Percentiles rank a stretch among this genome's conserved stretches.
Evolutionary conservation across 2,113 vertebrate species (phyloP).

Genomic region (Saguinus midas): DNA sequence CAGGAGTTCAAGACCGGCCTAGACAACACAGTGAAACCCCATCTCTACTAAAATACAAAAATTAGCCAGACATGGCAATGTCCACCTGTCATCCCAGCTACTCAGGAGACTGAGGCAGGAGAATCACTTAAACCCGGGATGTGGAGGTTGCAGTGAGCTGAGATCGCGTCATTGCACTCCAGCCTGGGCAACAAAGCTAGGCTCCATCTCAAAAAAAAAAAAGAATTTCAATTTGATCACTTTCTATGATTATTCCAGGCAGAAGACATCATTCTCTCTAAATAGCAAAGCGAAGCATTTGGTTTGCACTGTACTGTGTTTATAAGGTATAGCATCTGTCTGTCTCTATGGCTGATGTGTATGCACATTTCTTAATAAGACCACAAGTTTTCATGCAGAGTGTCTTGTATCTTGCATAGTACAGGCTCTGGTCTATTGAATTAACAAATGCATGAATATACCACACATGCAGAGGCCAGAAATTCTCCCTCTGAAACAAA

Average conservation of each 20-base stretch:
- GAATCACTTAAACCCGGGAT: too few species aligned
- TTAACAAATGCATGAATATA: background rate
- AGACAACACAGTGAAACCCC: too few species aligned
- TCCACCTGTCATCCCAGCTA: too few species aligned
- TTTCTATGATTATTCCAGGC: background rate
- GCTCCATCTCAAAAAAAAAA: too few species aligned
- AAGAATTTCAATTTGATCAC: background rate
- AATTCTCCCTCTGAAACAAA: background rate
- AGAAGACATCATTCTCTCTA: background rate
- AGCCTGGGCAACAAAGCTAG: too few species aligned
- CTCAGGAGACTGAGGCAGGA: too few species aligned
- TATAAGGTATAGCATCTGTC: background rate
- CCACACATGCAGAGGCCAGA: background rate
- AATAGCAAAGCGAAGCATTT: background rate
- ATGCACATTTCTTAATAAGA: fast-evolving
- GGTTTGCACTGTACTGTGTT: fast-evolving
- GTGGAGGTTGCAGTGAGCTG: too few species aligned
- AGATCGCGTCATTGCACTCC: too few species aligned
- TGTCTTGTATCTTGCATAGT: background rate
- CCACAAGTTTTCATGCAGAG: background rate
- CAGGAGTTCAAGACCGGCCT: too few species aligned
- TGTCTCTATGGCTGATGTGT: fast-evolving
- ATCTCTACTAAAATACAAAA: too few species aligned
- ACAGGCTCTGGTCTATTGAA: fast-evolving
- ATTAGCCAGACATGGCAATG: too few species aligned